Evolutionary conservation across 1,140 invertebrate genomes (phyloP).

Genomic region (Euura saliciscinereae): DNA sequence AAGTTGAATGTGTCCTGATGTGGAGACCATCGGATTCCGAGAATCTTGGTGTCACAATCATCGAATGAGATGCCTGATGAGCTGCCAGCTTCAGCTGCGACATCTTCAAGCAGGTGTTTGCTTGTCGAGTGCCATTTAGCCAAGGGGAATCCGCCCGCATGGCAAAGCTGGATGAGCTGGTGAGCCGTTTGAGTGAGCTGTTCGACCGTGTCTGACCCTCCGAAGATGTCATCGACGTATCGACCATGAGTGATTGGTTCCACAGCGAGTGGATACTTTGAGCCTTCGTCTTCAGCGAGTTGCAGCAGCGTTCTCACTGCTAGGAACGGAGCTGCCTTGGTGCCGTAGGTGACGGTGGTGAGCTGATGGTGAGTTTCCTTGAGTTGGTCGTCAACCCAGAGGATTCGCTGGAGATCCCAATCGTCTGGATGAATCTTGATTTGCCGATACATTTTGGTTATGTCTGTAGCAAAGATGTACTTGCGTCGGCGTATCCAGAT

Average conservation of each 20-base stretch:
- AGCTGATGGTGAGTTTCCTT: slow-evolving; percentile 22
- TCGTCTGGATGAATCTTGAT: slow-evolving; percentile 34
- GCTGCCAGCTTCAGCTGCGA: background rate
- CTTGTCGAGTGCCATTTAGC: background rate
- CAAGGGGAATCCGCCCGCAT: background rate
- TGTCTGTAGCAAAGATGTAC: background rate
- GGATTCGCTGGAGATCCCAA: slow-evolving; percentile 36
- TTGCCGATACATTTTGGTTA: slow-evolving; percentile 39
- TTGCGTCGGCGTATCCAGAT: background rate
- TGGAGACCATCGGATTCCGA: background rate
- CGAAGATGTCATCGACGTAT: slow-evolving; percentile 35
- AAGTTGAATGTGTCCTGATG: no score
- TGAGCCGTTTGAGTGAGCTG: background rate
- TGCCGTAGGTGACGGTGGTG: slow-evolving; percentile 34
- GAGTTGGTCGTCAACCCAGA: slow-evolving; percentile 35
- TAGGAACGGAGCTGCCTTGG: slow-evolving; percentile 25
- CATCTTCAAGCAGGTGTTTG: background rate
- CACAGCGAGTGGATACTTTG: slow-evolving; percentile 21
- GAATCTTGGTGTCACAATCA: background rate
- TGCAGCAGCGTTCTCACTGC: slow-evolving; percentile 24
- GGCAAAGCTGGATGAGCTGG: background rate
- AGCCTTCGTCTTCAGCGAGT: slow-evolving; percentile 17
- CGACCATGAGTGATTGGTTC: slow-evolving; percentile 21
- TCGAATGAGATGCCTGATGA: background rate
- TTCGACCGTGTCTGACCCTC: slow-evolving; percentile 24